Evolutionary conservation across 2,888 invertebrate species (phyloP).

Genomic region (Drosophila eohydei): DNA sequence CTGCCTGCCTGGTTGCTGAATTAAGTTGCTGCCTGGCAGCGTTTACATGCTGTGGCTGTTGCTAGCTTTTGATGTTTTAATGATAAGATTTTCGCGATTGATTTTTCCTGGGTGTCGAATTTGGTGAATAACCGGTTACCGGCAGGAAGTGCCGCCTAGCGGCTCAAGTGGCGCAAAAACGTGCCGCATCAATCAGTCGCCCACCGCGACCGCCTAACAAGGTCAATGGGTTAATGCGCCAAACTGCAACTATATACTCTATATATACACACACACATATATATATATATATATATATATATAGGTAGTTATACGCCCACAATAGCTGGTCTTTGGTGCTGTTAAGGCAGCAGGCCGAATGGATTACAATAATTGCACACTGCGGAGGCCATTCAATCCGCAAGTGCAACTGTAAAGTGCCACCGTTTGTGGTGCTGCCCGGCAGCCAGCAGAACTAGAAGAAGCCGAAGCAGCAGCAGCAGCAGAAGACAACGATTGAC

Average conservation of each 20-base stretch:
- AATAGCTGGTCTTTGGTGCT: constrained; percentile 19
- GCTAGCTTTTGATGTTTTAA: constrained; percentile 75
- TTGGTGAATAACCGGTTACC: constrained; percentile 36
- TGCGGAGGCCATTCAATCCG: constrained; percentile 68
- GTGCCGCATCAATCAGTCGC: constrained; percentile 58
- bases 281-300: not conserved
- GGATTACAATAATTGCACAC: constrained; percentile 76
- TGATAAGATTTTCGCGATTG: constrained; percentile 78
- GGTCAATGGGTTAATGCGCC: constrained; percentile 77
- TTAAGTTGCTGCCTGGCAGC: constrained; percentile 72
- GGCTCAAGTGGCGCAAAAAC: constrained; percentile 66
- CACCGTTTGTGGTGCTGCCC: constrained; percentile 73
- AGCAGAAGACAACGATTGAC: constrained; percentile 65
- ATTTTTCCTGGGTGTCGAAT: constrained; percentile 75
- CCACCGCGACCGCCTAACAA: constrained; percentile 64
- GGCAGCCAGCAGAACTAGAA: not conserved
- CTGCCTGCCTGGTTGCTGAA: constrained; percentile 51
- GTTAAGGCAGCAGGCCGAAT: constrained; percentile 37
- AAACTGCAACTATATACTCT: constrained; percentile 23
- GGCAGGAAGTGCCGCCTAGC: constrained; percentile 36
- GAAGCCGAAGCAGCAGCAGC: constrained; percentile 1
- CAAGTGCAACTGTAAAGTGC: constrained; percentile 83
- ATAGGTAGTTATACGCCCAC: constrained; percentile 60
- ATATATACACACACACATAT: not conserved
- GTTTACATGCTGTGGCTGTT: constrained; percentile 70